Evolutionary conservation across 2,797 vertebrate species (phyloP).

Genomic region (Microctenopoma stevenorrisi): DNA sequence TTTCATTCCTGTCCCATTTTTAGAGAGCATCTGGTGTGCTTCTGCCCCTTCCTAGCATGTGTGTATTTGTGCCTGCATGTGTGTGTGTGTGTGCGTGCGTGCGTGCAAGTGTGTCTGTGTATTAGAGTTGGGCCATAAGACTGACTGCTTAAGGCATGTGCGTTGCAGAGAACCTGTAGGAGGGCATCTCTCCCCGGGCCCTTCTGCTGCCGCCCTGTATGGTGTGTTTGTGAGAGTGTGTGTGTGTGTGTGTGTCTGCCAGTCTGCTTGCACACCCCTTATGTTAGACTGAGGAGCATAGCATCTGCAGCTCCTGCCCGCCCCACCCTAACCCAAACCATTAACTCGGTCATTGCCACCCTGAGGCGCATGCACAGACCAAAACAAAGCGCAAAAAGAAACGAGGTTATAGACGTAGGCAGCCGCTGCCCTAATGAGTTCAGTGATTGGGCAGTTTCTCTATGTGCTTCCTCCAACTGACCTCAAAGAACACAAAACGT

Average conservation of each 20-base stretch:
- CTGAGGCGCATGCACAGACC: slow-evolving; percentile 68
- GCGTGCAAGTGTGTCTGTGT: not conserved
- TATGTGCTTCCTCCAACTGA: slow-evolving; percentile 55
- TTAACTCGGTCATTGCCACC: slow-evolving; percentile 74
- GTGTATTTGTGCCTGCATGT: slow-evolving; percentile 42
- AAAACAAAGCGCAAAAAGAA: slow-evolving; percentile 58
- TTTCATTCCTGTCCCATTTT: slow-evolving; percentile 69
- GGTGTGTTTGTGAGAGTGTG: slow-evolving; percentile 20
- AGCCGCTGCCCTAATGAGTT: slow-evolving; percentile 77
- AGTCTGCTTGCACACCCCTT: slow-evolving; percentile 49
- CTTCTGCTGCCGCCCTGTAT: slow-evolving; percentile 10
- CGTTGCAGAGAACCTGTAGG: slow-evolving; percentile 42
- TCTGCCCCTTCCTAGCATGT: slow-evolving; percentile 48
- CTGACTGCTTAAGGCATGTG: slow-evolving; percentile 44
- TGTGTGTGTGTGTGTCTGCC: slow-evolving; percentile 47
- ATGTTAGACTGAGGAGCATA: slow-evolving; percentile 66
- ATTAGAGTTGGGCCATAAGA: slow-evolving; percentile 30
- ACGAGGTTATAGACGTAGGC: slow-evolving; percentile 61
- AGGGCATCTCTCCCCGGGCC: slow-evolving; percentile 32
- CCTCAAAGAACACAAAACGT: slow-evolving; percentile 29
- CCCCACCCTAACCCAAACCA: slow-evolving; percentile 64
- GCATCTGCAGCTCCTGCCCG: slow-evolving; percentile 55
- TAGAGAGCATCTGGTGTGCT: slow-evolving; percentile 73
- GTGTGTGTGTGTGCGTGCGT: not conserved
- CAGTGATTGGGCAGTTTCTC: slow-evolving; percentile 60